These are phyloP conservation scores for Leucophenga montana DNA, from an alignment of 2,888 invertebrate genomes.

Conservation along the genomic window DNA sequence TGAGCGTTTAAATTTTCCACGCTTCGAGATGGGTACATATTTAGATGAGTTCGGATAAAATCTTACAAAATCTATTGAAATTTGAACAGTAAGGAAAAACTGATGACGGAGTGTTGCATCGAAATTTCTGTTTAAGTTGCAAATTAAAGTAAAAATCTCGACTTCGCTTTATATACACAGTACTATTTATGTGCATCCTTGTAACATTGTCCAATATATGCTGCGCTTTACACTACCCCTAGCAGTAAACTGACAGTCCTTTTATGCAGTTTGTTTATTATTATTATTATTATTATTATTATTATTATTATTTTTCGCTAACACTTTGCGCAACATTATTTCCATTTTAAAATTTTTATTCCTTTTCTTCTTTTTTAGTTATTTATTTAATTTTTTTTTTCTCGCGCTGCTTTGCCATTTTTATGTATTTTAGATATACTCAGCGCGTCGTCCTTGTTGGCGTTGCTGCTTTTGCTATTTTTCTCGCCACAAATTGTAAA, in stretches of 20 bases:
- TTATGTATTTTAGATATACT: conserved; percentile 19
- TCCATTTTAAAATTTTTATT: background rate
- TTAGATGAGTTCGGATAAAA: too few relatives aligned
- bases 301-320: background rate
- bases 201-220: too few relatives aligned
- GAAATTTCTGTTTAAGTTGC: background rate
- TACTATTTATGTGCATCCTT: too few relatives aligned
- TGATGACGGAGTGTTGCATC: background rate
- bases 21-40: background rate
- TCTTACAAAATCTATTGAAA: background rate
- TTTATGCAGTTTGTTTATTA: conserved; percentile 8
- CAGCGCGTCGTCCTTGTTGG: background rate
- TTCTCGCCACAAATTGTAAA: conserved; percentile 49
- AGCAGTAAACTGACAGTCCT: too few relatives aligned
- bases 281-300: background rate
- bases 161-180: too few relatives aligned
- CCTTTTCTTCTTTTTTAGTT: background rate
- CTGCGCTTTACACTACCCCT: background rate
- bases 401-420: conserved; percentile 19
- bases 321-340: background rate
- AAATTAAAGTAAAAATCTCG: background rate
- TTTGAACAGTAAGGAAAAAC: background rate
- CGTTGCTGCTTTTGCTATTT: conserved; percentile 28
- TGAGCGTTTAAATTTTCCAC: background rate
- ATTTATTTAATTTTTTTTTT: conserved; percentile 1